Evolutionary conservation across 2,888 invertebrate genomes (phyloP), one percentile per base, ranked within the genome.

Genomic region (Yponomeuta cagnagella): DNA sequence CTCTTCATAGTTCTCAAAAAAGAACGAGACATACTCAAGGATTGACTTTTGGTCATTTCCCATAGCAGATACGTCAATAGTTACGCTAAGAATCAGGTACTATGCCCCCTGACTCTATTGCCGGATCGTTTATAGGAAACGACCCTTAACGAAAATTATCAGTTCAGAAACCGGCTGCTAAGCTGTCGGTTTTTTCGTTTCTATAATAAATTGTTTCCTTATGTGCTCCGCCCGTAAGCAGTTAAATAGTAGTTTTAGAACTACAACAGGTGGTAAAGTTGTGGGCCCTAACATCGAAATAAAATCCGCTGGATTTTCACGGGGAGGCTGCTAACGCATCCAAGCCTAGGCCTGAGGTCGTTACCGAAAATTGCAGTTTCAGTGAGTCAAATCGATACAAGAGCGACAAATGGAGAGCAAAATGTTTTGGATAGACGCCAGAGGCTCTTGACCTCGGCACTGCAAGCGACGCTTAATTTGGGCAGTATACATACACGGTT

Each of bases 381-480:
- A 83, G 81, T 84, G 81, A 88, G 82, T 85, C 81, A 84, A 88
- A 88, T 89, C 89, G 84, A 89, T 89, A 85, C 80, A 69, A 23
- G 76, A 80, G 79, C 82, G 80, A 82, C 83, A 84, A 84, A 83
- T 76, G 76, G 75, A 79, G 78, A 77, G 76, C 77, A 77, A 75
- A 78, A 80, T 78, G 79, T 80, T 81, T 87, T 89, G 89, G 89
- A 88, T 78, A 73, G 77, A 71, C 79, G 89, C 89, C 89, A 89
- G 82, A 70, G 79, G 77, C 78, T 77, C 80, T 83, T 83, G 82
- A 85, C 85, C 84, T 82, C 80, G 74, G 77, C 76, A 74, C 78
- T 73, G 75, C 76, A 48, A 37, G 31, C 65, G 12, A 65, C 65
- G 65, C 65, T 65, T 31, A 33, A 30, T 33, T 65, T 31, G 10